phyloP scores from a whole-genome alignment of 2,797 vertebrate species.

The Lepus townsendii region DNA sequence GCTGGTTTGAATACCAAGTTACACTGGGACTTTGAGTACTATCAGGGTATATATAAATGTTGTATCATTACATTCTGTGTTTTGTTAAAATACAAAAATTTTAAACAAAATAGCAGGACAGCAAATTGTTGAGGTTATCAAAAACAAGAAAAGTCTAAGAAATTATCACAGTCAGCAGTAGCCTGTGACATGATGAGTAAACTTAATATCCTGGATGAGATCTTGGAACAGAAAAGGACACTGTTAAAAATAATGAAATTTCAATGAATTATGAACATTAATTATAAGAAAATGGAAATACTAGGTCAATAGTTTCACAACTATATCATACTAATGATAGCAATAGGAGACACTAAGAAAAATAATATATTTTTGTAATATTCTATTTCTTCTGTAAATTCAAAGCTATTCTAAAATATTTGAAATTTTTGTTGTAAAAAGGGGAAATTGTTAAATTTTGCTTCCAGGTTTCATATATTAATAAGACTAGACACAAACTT shows the following conservation, averaged over 20 bases:
- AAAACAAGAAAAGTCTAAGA: background rate
- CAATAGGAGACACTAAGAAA: background rate
- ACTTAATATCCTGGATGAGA: background rate
- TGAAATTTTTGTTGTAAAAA: background rate
- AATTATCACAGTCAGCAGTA: background rate
- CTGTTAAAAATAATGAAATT: background rate
- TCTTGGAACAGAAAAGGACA: background rate
- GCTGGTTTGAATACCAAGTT: too few species aligned
- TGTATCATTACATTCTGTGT: background rate
- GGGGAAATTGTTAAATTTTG: background rate
- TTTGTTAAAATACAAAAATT: background rate
- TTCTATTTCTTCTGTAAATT: background rate
- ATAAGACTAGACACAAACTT: background rate
- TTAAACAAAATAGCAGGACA: background rate
- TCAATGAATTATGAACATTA: background rate
- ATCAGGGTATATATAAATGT: background rate
- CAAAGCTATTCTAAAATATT: background rate
- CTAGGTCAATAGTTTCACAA: background rate
- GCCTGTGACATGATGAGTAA: background rate
- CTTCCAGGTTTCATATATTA: background rate
- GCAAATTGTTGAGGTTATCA: background rate
- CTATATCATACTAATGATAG: background rate
- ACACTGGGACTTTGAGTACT: too few species aligned
- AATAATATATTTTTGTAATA: background rate
- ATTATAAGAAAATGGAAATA: background rate